A percentile compares a stretch with the other conserved stretches of the same genome.
Conservation (phyloP, 37 sponge, comb jelly and placozoan genomes). For the Oopsacas minuta region DNA sequence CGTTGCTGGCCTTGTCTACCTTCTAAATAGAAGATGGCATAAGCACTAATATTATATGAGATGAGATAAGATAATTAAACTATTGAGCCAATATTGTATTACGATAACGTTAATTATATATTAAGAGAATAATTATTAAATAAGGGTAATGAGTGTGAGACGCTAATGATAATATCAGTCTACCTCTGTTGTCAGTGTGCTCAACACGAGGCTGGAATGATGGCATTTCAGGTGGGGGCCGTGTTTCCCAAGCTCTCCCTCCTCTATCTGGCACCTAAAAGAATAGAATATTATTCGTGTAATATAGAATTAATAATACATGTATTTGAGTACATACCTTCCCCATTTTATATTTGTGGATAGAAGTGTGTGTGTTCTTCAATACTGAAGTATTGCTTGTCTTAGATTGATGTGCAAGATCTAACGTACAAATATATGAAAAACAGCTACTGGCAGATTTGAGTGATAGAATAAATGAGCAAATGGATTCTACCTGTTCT, state of each 20-base stretch:
- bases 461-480: too few species aligned
- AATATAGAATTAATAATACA: neutral
- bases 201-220: slow-evolving; percentile 54
- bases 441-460: neutral
- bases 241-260: slow-evolving; percentile 71
- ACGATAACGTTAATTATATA: neutral
- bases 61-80: neutral
- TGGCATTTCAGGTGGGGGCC: slow-evolving; percentile 87
- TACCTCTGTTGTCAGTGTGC: slow-evolving; percentile 32
- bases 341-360: slow-evolving; percentile 17
- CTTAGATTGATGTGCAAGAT: slow-evolving; percentile 37
- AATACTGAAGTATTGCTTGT: slow-evolving; percentile 33
- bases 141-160: neutral
- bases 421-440: neutral
- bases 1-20: neutral
- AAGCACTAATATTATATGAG: neutral
- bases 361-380: slow-evolving; percentile 26
- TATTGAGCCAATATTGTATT: neutral
- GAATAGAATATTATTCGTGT: neutral
- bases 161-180: neutral
- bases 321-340: neutral
- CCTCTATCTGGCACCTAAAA: slow-evolving; percentile 70
- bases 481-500: neutral
- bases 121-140: neutral
- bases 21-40: neutral